Conservation (phyloP, 2,888 invertebrate species). For the Pardosa pseudoannulata region DNA sequence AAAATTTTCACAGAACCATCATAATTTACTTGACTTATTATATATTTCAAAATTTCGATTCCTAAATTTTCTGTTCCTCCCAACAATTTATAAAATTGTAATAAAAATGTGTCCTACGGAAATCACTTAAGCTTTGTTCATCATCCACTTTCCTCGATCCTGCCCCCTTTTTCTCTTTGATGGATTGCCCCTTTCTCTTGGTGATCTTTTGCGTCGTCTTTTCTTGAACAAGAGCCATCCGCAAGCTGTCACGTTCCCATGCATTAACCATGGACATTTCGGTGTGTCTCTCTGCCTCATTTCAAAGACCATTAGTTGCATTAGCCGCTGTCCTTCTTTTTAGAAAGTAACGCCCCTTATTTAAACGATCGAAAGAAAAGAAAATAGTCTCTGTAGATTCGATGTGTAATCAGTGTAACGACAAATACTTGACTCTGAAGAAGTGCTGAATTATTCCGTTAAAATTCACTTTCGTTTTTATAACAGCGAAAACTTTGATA, state of each 20-base stretch:
- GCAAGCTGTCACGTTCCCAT: slow-evolving; percentile 62
- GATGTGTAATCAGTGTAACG: neutral
- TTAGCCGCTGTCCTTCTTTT: slow-evolving; percentile 38
- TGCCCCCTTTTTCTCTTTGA: slow-evolving; percentile 30
- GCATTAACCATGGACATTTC: slow-evolving; percentile 26
- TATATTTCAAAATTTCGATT: too few relatives aligned
- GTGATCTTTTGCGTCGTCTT: slow-evolving; percentile 29
- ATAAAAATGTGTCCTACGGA: neutral
- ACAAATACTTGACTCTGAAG: neutral
- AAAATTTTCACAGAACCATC: too few relatives aligned
- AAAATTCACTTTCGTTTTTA: too few relatives aligned
- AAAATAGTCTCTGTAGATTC: slow-evolving; percentile 18
- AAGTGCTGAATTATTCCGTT: too few relatives aligned
- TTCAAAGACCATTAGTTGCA: slow-evolving; percentile 47
- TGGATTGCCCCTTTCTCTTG: slow-evolving; percentile 53
- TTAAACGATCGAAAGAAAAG: slow-evolving; percentile 33
- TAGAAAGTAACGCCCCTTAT: slow-evolving; percentile 19
- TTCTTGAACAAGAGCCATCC: slow-evolving; percentile 46
- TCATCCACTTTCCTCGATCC: neutral
- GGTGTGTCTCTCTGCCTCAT: slow-evolving; percentile 23
- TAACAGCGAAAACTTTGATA: too few relatives aligned
- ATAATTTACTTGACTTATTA: too few relatives aligned
- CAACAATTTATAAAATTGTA: neutral
- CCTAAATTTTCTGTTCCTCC: too few relatives aligned
- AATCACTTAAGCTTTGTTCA: neutral